phyloP scores from a whole-genome alignment of 2,888 invertebrate genomes.

The Laothoe populi region DNA sequence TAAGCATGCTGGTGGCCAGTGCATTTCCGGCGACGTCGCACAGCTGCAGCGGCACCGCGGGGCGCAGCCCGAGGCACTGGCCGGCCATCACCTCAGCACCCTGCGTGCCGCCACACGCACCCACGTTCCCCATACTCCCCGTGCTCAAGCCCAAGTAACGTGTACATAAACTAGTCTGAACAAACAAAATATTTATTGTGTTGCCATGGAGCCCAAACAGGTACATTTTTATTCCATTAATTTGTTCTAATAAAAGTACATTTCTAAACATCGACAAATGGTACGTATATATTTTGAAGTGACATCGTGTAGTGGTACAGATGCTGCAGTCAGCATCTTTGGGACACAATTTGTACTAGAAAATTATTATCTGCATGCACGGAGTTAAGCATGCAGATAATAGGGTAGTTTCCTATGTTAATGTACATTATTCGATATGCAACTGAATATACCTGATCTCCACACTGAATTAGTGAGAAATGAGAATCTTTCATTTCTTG shows the following conservation, averaged over 20 bases:
- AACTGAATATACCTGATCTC: too few species aligned
- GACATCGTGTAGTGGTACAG: too few species aligned
- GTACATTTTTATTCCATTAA: slow-evolving; percentile 25
- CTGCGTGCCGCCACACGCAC: slow-evolving; percentile 60
- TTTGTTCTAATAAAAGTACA: neutral
- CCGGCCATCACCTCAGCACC: slow-evolving; percentile 80
- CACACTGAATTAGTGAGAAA: too few species aligned
- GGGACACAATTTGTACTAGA: too few species aligned
- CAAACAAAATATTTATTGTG: neutral
- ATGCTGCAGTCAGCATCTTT: too few species aligned
- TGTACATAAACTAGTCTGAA: slow-evolving; percentile 71
- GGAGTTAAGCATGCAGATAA: too few species aligned
- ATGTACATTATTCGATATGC: too few species aligned
- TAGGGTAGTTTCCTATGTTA: too few species aligned
- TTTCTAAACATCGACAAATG: too few species aligned
- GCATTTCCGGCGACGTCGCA: slow-evolving; percentile 95
- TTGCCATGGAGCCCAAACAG: slow-evolving; percentile 1
- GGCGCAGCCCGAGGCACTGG: slow-evolving; percentile 69
- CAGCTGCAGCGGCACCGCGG: slow-evolving; percentile 88
- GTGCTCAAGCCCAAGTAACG: slow-evolving; percentile 68
- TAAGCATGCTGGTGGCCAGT: slow-evolving; percentile 90
- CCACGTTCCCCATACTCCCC: slow-evolving; percentile 39
- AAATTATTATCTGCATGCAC: too few species aligned
- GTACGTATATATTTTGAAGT: too few species aligned
- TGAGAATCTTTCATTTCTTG: too few species aligned